phyloP scores from a whole-genome alignment of 2,888 invertebrate species.

The Mycogona germanica region DNA sequence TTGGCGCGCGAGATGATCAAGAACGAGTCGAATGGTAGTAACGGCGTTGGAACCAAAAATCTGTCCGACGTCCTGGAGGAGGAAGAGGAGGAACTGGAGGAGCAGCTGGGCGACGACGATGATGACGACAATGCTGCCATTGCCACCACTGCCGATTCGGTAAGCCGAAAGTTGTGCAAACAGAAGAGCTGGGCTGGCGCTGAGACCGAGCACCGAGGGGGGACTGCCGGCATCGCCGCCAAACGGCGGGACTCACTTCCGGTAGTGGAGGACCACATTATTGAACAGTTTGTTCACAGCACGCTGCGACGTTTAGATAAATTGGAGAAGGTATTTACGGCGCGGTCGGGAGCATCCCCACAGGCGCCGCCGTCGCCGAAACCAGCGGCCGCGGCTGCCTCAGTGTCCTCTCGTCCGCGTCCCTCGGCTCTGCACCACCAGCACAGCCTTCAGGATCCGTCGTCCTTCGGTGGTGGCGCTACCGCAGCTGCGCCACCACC shows the following conservation, averaged over 20 bases:
- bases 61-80: background rate
- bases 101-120: background rate
- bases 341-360: background rate
- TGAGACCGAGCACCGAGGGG: background rate
- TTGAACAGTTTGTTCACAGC: constrained; percentile 15
- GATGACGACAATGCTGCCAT: constrained; percentile 8
- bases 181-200: constrained; percentile 12
- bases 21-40: constrained; percentile 19
- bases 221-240: background rate
- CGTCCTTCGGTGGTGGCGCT: background rate
- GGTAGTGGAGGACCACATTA: constrained; percentile 6
- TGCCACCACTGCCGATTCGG: background rate
- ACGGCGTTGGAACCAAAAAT: constrained; percentile 2
- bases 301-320: constrained; percentile 12
- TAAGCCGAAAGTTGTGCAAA: constrained; percentile 1
- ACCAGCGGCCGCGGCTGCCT: background rate
- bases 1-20: constrained; percentile 56
- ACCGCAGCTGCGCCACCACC: background rate
- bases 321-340: constrained; percentile 15
- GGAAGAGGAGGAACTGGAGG: background rate
- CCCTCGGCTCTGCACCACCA: constrained; percentile 9
- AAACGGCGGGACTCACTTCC: constrained; percentile 8
- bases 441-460: constrained; percentile 9
- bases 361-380: background rate
- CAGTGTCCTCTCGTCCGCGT: background rate